These are phyloP conservation scores for Neomicropteryx cornuta DNA, from an alignment of 1,140 invertebrate species.

Conservation along the genomic window DNA sequence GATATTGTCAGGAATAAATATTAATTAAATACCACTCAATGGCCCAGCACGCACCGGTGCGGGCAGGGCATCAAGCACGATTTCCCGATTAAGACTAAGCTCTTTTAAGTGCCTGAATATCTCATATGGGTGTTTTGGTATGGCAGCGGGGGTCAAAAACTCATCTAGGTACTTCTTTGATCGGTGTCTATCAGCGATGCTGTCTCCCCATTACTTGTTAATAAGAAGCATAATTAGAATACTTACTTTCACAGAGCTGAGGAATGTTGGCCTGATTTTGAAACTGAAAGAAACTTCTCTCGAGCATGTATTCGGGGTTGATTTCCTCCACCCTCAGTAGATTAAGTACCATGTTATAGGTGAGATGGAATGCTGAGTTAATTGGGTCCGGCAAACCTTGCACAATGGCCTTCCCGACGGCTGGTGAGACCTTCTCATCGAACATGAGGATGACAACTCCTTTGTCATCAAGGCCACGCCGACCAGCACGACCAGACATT, in stretches of 20 bases:
- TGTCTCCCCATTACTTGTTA: no score
- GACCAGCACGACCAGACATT: conserved; percentile 96
- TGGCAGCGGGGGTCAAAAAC: no score
- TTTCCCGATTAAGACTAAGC: no score
- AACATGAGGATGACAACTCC: conserved; percentile 99
- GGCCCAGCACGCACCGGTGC: no score
- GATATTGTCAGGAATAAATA: no score
- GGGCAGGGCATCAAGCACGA: no score
- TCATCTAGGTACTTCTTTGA: no score
- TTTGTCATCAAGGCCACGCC: conserved; percentile 93
- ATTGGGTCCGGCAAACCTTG: conserved; percentile 92
- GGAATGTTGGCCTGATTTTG: conserved; percentile 97
- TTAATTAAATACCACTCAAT: no score
- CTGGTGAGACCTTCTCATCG: conserved; percentile 90
- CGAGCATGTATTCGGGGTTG: conserved; percentile 99
- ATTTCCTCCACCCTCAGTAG: conserved; percentile 95
- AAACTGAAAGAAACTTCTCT: conserved; percentile 97
- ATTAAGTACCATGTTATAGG: conserved; percentile 99
- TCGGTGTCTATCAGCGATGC: no score
- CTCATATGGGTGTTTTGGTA: no score
- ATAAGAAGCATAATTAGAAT: no score
- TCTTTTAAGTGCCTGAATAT: no score
- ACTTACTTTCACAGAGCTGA: conserved; percentile 71
- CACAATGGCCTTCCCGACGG: conserved; percentile 74
- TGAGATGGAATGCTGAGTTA: conserved; percentile 97